Conservation (phyloP, 37 sponge, comb jelly and placozoan species). For the Theonella swinhoei region DNA sequence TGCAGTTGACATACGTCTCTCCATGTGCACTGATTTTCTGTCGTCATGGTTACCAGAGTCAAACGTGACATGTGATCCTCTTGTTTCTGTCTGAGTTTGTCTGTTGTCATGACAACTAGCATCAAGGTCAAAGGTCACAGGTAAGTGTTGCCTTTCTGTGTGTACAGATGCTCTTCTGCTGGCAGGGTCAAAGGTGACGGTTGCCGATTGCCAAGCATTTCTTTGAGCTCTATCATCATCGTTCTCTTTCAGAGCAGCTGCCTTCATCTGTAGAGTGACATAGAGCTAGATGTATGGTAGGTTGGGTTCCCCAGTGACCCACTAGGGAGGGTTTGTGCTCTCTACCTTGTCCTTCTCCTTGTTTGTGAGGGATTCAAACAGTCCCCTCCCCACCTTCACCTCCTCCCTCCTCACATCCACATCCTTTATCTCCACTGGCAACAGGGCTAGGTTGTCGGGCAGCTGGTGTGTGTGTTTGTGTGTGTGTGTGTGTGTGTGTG, state of each 20-base stretch:
- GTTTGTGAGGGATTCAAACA: constrained; percentile 26
- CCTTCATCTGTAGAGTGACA: background rate
- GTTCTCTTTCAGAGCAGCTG: background rate
- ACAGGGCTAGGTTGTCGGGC: constrained; percentile 26
- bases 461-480: too few relatives aligned
- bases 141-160: background rate
- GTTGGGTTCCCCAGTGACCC: too few relatives aligned
- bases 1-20: too few relatives aligned
- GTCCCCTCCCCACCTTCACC: constrained; percentile 21
- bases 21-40: too few relatives aligned
- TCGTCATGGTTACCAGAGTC: background rate
- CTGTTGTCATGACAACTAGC: background rate
- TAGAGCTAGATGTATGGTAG: too few relatives aligned
- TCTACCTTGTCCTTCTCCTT: constrained; percentile 31
- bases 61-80: constrained; percentile 7
- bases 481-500: too few relatives aligned
- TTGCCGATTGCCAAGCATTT: background rate
- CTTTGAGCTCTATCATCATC: background rate
- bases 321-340: too few relatives aligned
- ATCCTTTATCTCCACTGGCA: constrained; percentile 1
- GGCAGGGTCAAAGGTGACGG: background rate
- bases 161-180: background rate
- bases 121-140: background rate
- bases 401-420: background rate
- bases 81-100: background rate